Conservation (phyloP, 2,113 vertebrate species). For the Centropristis striata region DNA sequence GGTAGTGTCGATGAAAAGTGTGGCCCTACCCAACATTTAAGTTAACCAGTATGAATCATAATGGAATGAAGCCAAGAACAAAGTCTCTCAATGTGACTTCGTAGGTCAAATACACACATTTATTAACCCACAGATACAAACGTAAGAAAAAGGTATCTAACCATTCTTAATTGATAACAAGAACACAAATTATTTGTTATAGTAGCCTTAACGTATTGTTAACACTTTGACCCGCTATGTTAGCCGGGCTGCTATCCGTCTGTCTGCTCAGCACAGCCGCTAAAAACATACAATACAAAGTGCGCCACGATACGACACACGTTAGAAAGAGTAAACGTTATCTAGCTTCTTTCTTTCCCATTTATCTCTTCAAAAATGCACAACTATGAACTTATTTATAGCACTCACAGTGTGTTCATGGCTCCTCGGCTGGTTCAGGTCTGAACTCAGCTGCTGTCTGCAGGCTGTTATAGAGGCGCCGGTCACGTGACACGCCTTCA, state of each 20-base stretch:
- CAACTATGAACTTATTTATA: background rate
- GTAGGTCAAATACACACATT: background rate
- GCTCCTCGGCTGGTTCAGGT: background rate
- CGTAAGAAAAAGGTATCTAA: fast-evolving
- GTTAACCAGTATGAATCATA: too few relatives aligned
- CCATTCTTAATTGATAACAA: background rate
- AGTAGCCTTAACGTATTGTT: background rate
- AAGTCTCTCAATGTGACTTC: too few relatives aligned
- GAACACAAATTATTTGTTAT: background rate
- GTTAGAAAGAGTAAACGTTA: background rate
- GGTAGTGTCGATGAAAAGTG: too few relatives aligned
- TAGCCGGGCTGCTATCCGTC: slow-evolving; percentile 39
- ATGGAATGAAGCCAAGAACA: too few relatives aligned
- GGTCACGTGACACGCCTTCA: slow-evolving; percentile 67
- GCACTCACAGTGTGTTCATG: slow-evolving; percentile 76
- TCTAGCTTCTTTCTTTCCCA: background rate
- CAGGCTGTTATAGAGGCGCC: background rate
- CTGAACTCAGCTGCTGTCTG: background rate
- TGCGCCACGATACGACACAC: background rate
- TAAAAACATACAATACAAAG: background rate
- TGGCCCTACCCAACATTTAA: too few relatives aligned
- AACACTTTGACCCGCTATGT: slow-evolving; percentile 13
- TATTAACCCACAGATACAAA: background rate
- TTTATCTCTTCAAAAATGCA: background rate
- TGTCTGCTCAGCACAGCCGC: slow-evolving; percentile 30